These are phyloP conservation scores for Protomyctophum bolini DNA, from an alignment of 2,113 vertebrate genomes.

Conservation along the genomic window DNA sequence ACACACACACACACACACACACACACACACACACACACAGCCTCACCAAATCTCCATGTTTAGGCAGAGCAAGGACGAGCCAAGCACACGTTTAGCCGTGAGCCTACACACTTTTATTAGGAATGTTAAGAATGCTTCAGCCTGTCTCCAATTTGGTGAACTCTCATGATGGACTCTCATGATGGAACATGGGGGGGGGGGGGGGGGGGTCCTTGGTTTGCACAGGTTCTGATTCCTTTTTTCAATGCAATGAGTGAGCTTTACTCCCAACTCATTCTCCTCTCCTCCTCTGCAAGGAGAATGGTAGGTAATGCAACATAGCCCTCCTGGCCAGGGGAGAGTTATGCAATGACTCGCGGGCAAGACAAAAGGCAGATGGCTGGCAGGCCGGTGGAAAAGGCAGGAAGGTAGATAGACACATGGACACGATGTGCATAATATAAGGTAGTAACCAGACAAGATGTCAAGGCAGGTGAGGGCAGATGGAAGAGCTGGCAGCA, in stretches of 20 bases:
- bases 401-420: neutral
- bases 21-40: slow-evolving; percentile 14
- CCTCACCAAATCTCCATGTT: slow-evolving; percentile 19
- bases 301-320: slow-evolving; percentile 17
- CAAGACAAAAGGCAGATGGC: slow-evolving; percentile 53
- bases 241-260: slow-evolving; percentile 5
- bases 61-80: slow-evolving; percentile 13
- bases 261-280: too few species aligned
- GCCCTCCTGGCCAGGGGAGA: slow-evolving; percentile 21
- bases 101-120: slow-evolving; percentile 43
- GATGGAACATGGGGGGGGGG: slow-evolving; percentile 15
- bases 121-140: slow-evolving; percentile 64
- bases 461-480: neutral
- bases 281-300: neutral
- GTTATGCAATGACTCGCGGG: slow-evolving; percentile 40
- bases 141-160: slow-evolving; percentile 37
- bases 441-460: neutral
- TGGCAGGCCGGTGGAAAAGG: slow-evolving; percentile 22
- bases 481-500: neutral
- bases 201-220: slow-evolving; percentile 9
- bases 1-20: slow-evolving; percentile 25
- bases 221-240: slow-evolving; percentile 19
- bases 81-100: slow-evolving; percentile 1
- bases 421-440: too few species aligned
- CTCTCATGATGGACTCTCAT: slow-evolving; percentile 33